These are phyloP conservation scores for Scelioninae gen. 1 DNA, from an alignment of 2,888 invertebrate genomes.

Conservation along the genomic window DNA sequence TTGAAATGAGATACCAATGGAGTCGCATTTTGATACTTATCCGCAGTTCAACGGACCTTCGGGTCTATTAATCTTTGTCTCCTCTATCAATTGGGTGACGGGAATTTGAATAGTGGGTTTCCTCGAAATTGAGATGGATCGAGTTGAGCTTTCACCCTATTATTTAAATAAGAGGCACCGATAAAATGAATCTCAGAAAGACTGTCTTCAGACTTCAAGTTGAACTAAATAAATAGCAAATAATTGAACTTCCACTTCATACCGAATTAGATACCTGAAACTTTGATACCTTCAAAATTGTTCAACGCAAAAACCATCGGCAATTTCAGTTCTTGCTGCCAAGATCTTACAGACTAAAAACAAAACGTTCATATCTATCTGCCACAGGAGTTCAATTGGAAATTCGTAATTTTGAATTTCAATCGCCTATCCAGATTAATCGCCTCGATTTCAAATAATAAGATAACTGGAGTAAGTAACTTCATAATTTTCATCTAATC, in stretches of 20 bases:
- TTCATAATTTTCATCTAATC: constrained; percentile 39
- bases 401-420: constrained; percentile 2
- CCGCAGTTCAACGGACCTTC: constrained; percentile 23
- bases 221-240: constrained; percentile 31
- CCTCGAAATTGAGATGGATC: constrained; percentile 46
- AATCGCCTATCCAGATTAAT: constrained; percentile 25
- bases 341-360: not conserved
- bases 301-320: not conserved
- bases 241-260: too few species aligned
- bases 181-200: constrained; percentile 12
- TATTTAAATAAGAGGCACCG: constrained; percentile 14
- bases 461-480: constrained; percentile 17
- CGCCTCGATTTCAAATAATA: constrained; percentile 18
- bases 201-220: not conserved
- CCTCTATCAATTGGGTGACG: constrained; percentile 27
- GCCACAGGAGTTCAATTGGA: too few species aligned
- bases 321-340: not conserved
- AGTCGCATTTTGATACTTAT: constrained; percentile 54
- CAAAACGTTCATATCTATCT: too few species aligned
- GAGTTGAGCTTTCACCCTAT: constrained; percentile 5
- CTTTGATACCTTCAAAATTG: not conserved
- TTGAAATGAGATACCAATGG: constrained; percentile 34
- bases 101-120: constrained; percentile 42
- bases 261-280: too few species aligned
- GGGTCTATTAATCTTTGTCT: constrained; percentile 61